These are phyloP conservation scores for Bugulina stolonifera DNA, from an alignment of 2,888 invertebrate species.

Conservation along the genomic window DNA sequence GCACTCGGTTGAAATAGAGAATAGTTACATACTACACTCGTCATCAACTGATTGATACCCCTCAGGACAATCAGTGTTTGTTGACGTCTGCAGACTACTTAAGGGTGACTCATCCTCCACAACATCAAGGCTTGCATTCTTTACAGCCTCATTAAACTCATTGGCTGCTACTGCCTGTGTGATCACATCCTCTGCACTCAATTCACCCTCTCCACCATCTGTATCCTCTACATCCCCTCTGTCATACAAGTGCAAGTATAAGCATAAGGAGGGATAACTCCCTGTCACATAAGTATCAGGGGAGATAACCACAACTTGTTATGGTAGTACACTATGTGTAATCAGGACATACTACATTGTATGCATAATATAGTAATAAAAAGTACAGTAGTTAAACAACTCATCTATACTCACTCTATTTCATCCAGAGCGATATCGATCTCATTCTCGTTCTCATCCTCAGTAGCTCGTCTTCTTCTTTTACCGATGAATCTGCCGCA, in stretches of 20 bases:
- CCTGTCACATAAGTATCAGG: too few relatives aligned
- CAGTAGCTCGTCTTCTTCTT: neutral
- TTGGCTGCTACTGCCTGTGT: neutral
- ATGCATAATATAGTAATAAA: too few relatives aligned
- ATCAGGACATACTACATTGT: too few relatives aligned
- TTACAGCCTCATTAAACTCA: neutral
- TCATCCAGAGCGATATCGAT: conserved; percentile 3
- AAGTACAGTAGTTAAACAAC: too few relatives aligned
- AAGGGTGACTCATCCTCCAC: neutral
- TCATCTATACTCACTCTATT: conserved; percentile 6
- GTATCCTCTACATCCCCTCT: too few relatives aligned
- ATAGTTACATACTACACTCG: conserved; percentile 19
- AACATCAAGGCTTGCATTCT: neutral
- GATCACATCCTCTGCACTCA: neutral
- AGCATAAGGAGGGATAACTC: too few relatives aligned
- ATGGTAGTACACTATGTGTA: too few relatives aligned
- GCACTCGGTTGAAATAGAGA: too few relatives aligned
- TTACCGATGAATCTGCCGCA: neutral
- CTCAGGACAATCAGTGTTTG: neutral
- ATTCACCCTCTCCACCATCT: neutral
- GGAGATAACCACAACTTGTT: too few relatives aligned
- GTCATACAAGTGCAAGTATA: too few relatives aligned
- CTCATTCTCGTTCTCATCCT: neutral
- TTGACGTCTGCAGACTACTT: neutral
- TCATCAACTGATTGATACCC: conserved; percentile 1